Percentiles rank a stretch among this genome's conserved stretches.
phyloP scores from a whole-genome alignment of 2,797 vertebrate species.

The Bovichtus variegatus region DNA sequence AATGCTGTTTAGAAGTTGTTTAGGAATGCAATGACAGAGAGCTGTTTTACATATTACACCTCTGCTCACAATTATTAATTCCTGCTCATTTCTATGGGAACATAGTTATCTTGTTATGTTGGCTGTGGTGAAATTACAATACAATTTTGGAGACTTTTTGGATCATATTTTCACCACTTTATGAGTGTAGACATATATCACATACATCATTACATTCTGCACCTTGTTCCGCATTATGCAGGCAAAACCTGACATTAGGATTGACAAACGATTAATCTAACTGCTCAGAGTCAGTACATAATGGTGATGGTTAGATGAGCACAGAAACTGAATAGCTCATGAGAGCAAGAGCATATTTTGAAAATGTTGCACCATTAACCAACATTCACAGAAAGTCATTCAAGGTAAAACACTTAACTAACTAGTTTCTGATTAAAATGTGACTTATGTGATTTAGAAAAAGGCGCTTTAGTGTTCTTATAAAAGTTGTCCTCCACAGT shows the following conservation, averaged over 20 bases:
- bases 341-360: slow-evolving; percentile 3
- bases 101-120: background rate
- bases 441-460: background rate
- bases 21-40: background rate
- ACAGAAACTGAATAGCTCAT: slow-evolving; percentile 19
- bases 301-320: slow-evolving; percentile 2
- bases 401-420: slow-evolving; percentile 13
- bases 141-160: background rate
- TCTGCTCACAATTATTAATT: background rate
- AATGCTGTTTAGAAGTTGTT: slow-evolving; percentile 1
- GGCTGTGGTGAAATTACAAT: background rate
- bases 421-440: slow-evolving; percentile 23
- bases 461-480: background rate
- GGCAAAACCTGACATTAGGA: background rate
- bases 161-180: background rate
- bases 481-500: slow-evolving; percentile 15
- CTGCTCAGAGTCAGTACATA: slow-evolving; percentile 6
- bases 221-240: background rate
- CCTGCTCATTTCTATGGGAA: background rate
- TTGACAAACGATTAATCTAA: slow-evolving; percentile 1
- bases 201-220: background rate
- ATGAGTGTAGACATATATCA: background rate
- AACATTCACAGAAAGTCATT: slow-evolving; percentile 6
- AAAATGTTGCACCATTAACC: slow-evolving; percentile 7
- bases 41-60: background rate